These are phyloP conservation scores for Glaucopsyche alexis DNA, from an alignment of 2,888 invertebrate species.

Conservation along the genomic window DNA sequence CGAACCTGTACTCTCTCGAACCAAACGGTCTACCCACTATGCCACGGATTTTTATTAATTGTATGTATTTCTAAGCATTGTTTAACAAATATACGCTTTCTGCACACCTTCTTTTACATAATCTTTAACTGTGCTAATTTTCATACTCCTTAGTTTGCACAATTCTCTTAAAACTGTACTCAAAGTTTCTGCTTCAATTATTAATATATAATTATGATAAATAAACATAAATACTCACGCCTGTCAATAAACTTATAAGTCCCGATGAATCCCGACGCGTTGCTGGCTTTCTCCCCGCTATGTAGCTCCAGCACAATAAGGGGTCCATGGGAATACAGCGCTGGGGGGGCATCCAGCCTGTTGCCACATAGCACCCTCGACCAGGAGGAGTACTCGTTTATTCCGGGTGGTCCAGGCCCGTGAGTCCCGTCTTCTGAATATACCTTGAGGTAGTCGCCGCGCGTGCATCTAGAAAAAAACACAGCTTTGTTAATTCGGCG, in stretches of 20 bases:
- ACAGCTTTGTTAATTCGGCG: neutral
- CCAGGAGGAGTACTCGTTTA: constrained; percentile 90
- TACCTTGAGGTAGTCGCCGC: constrained; percentile 87
- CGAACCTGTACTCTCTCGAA: too few species aligned
- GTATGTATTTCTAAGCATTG: too few species aligned
- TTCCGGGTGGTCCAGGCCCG: constrained; percentile 82
- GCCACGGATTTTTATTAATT: too few species aligned
- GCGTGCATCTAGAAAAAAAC: constrained; percentile 82
- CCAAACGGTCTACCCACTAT: too few species aligned
- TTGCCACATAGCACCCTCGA: constrained; percentile 86
- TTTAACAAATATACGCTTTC: too few species aligned
- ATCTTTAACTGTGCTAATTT: too few species aligned
- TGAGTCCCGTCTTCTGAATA: constrained; percentile 88
- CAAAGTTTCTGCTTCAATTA: too few species aligned
- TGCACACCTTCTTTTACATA: too few species aligned
- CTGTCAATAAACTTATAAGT: constrained; percentile 88
- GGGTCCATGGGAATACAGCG: constrained; percentile 87
- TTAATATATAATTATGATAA: too few species aligned
- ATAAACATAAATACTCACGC: constrained; percentile 78
- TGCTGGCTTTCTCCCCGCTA: constrained; percentile 71
- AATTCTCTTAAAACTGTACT: too few species aligned
- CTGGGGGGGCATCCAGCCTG: constrained; percentile 84
- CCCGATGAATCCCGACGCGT: constrained; percentile 85
- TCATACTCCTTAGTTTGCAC: too few species aligned
- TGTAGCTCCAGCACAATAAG: constrained; percentile 87